These are phyloP conservation scores for Mesorhabditis belari DNA, from an alignment of 2,888 invertebrate genomes.

Conservation along the genomic window DNA sequence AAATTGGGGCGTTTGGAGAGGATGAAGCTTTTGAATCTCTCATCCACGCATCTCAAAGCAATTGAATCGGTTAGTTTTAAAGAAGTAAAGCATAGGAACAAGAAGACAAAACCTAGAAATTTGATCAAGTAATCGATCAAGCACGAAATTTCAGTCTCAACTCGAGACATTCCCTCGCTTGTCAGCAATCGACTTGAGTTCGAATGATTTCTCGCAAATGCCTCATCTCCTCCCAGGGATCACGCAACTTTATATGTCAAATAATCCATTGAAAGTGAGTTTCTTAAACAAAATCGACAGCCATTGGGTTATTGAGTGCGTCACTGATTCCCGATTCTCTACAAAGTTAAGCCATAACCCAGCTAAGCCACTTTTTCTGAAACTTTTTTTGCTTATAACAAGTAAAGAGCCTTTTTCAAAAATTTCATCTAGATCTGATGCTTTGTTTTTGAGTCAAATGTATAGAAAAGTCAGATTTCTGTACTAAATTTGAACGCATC, in stretches of 20 bases:
- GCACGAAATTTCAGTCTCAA: not conserved
- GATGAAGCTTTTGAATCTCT: not conserved
- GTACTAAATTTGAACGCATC: no score
- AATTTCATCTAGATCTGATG: no score
- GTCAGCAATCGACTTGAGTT: slow-evolving; percentile 23
- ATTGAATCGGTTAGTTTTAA: not conserved
- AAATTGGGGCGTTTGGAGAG: not conserved
- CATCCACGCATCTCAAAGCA: not conserved
- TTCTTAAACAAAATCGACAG: no score
- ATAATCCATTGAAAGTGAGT: slow-evolving; percentile 7
- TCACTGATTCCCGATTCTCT: no score
- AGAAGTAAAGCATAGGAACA: not conserved
- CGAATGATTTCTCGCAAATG: slow-evolving; percentile 7
- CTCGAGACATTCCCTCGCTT: slow-evolving; percentile 9
- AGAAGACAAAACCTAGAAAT: not conserved
- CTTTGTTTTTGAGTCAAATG: no score
- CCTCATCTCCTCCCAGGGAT: not conserved
- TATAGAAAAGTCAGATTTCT: no score
- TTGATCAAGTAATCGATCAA: not conserved
- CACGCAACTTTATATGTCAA: slow-evolving; percentile 4
- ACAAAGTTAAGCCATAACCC: no score
- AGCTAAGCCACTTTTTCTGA: no score
- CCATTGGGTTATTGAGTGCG: no score
- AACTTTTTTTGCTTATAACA: no score
- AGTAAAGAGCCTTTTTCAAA: no score